These are phyloP conservation scores for Bombus pascuorum DNA, from an alignment of 1,140 invertebrate genomes.

Conservation along the genomic window DNA sequence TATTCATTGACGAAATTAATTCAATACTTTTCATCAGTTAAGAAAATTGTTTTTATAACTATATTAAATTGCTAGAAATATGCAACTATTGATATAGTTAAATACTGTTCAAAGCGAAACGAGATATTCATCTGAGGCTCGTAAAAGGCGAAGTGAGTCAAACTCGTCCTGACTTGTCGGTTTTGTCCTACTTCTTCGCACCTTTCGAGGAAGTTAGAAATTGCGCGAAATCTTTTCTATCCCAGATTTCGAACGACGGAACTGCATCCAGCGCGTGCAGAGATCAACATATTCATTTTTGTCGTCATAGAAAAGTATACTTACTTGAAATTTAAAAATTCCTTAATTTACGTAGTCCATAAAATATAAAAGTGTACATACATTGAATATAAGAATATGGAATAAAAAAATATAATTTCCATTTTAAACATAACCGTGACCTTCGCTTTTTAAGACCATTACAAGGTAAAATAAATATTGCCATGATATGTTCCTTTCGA, in stretches of 20 bases:
- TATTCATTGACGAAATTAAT: background rate
- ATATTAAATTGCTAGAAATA: background rate
- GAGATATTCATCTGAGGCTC: background rate
- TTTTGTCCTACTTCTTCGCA: slow-evolving; percentile 10
- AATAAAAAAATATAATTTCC: too few species aligned
- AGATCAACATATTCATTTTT: too few species aligned
- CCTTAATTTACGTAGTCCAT: background rate
- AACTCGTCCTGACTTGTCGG: background rate
- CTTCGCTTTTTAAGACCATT: too few species aligned
- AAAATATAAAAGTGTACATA: too few species aligned
- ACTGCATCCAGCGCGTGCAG: too few species aligned
- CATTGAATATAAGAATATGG: too few species aligned
- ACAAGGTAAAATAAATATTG: too few species aligned
- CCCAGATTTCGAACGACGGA: background rate
- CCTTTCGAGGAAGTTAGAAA: background rate
- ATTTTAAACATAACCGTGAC: too few species aligned
- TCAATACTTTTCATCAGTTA: background rate
- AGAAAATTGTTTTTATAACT: too few species aligned
- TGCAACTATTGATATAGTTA: background rate
- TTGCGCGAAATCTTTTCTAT: background rate
- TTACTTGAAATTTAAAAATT: background rate
- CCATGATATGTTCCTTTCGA: too few species aligned
- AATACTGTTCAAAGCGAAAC: too few species aligned
- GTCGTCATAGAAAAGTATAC: background rate
- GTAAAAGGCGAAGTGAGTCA: background rate